Conservation (phyloP, 92 coral and sea anemone species). For the Porites lobata region DNA sequence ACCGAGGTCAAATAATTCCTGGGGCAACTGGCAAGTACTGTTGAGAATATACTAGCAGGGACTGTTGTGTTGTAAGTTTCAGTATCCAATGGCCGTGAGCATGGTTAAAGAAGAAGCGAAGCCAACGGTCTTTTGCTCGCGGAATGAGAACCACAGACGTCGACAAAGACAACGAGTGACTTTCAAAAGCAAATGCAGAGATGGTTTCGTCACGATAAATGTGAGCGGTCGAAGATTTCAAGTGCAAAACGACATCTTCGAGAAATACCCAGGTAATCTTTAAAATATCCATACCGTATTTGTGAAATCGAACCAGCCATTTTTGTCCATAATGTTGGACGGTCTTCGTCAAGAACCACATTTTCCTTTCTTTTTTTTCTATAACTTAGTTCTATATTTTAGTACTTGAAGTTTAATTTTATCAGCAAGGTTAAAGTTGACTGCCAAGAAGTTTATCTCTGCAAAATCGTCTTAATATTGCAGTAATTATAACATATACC, state of each 20-base stretch:
- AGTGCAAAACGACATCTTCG: slow-evolving; percentile 78
- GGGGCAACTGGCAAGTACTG: neutral
- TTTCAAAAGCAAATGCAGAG: slow-evolving; percentile 8
- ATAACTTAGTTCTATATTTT: too few relatives aligned
- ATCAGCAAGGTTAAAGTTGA: too few relatives aligned
- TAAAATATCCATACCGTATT: too few relatives aligned
- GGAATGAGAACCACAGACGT: neutral
- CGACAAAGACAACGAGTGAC: slow-evolving; percentile 12
- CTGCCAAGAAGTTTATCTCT: too few relatives aligned
- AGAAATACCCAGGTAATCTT: slow-evolving; percentile 88
- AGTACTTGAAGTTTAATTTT: too few relatives aligned
- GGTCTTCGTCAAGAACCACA: neutral
- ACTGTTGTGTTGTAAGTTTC: slow-evolving; percentile 10
- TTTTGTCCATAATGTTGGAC: neutral
- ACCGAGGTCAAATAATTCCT: neutral
- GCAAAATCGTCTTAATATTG: too few relatives aligned
- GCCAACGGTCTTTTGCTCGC: neutral
- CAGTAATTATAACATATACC: neutral
- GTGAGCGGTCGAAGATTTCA: slow-evolving; percentile 93
- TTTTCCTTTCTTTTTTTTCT: neutral
- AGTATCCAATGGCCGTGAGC: slow-evolving; percentile 23
- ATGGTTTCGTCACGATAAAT: slow-evolving; percentile 76
- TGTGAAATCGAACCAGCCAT: too few relatives aligned
- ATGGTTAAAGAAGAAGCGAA: neutral
- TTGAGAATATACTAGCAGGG: neutral